A percentile compares a stretch with the other conserved stretches of the same genome.
phyloP scores from a whole-genome alignment of 2,888 invertebrate genomes.

The Antheraea yamamai region DNA sequence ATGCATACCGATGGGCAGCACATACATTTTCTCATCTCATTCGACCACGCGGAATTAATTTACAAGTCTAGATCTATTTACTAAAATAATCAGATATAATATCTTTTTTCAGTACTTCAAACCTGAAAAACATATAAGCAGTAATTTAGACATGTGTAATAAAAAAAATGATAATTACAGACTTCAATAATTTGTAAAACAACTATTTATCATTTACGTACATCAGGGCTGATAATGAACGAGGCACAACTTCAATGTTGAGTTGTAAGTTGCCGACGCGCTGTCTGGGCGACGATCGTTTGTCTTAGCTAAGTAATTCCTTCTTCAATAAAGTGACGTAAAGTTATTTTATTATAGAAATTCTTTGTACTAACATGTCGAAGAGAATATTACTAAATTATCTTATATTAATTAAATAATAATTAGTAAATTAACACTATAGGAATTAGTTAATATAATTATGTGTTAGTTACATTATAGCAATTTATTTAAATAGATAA shows the following conservation, averaged over 20 bases:
- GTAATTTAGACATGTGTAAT: not conserved
- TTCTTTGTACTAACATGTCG: conserved; percentile 35
- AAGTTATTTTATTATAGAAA: conserved; percentile 26
- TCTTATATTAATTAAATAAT: not conserved
- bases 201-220: conserved; percentile 30
- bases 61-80: not conserved
- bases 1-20: not conserved
- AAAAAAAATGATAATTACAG: not conserved
- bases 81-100: not conserved
- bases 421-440: not conserved
- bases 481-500: no score
- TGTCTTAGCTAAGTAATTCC: conserved; percentile 43
- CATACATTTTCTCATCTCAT: no score
- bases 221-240: conserved; percentile 40
- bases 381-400: conserved; percentile 18
- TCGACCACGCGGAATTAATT: not conserved
- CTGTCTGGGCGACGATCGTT: conserved; percentile 35
- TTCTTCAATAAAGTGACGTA: conserved; percentile 38
- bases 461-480: no score
- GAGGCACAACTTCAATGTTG: conserved; percentile 32
- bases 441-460: no score
- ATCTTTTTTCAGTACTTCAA: not conserved
- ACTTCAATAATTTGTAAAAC: not conserved
- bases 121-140: not conserved
- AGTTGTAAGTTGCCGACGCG: conserved; percentile 31